Conservation (phyloP, 2,888 invertebrate genomes). For the Eupeodes luniger region DNA sequence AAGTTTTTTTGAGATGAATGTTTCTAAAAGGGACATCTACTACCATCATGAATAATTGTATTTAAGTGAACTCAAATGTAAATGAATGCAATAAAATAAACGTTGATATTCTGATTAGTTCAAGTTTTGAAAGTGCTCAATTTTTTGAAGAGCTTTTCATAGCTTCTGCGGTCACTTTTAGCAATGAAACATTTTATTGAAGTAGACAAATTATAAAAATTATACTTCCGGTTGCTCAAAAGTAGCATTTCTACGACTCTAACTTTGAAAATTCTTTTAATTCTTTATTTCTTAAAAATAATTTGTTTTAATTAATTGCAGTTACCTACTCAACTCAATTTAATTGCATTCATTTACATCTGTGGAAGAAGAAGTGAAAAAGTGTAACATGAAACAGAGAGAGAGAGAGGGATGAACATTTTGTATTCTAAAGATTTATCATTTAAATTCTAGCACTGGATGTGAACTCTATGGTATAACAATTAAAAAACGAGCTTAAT, state of each 20-base stretch:
- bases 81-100: constrained; percentile 7
- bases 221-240: no score
- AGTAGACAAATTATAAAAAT: no score
- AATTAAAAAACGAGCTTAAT: constrained; percentile 15
- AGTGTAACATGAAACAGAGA: constrained; percentile 8
- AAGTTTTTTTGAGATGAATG: not conserved
- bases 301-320: not conserved
- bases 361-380: not conserved
- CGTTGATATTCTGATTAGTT: not conserved
- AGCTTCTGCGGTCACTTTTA: no score
- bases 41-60: not conserved
- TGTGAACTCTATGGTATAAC: not conserved
- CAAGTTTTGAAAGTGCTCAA: no score
- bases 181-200: no score
- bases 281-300: not conserved
- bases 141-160: no score
- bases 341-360: constrained; percentile 17
- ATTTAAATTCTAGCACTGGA: constrained; percentile 18
- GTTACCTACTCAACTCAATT: not conserved
- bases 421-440: not conserved
- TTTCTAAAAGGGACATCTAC: constrained; percentile 8
- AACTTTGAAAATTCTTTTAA: no score
- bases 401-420: not conserved
- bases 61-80: not conserved
- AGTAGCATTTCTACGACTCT: no score